Evolutionary conservation across 2,888 invertebrate genomes (phyloP), one percentile per base, ranked within the genome.

Genomic region (Mesorhabditis spiculigera): DNA sequence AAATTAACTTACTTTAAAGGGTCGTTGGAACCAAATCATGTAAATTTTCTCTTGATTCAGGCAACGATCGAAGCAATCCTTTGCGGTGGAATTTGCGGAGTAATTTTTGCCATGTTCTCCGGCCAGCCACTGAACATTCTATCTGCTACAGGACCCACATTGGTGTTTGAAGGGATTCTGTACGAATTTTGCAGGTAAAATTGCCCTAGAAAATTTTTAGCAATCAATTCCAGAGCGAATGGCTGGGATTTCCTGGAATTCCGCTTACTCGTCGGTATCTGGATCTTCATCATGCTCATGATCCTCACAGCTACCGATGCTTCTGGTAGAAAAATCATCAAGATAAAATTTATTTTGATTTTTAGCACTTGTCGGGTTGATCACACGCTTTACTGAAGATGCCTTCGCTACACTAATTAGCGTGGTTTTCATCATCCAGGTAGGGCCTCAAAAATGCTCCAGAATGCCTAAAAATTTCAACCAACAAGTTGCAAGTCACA

Each of bases 381-480:
- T 97, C 80, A 98, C 97, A 10, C 91, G 96, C 77, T 97, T 97
- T 87, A 97, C 97, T 0, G 96, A 97, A 87, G 96, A 97, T 75
- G 95, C 95, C 87, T 97, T 97, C 86, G 96, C 97, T 16, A 93
- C 94, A 3, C 89, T 97, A 43, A 97, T 97, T 86, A 95, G 96
- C 50, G 92, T 97, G 85, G 98, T 98, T 86, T 98, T 97, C 88
- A 95, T 98, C 87, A 93, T 93, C 86, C 95, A 97, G 92, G 58
- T 50, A n/a, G n/a, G n/a, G n/a, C n/a, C n/a, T n/a, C n/a, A n/a
- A n/a, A n/a, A n/a, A n/a, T n/a, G n/a, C n/a, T n/a, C n/a, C n/a
- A n/a, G n/a, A n/a, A n/a, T n/a, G n/a, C n/a, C n/a, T n/a, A n/a
- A n/a, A n/a, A n/a, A n/a, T n/a, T n/a, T n/a, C n/a, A n/a, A n/a